These are phyloP conservation scores for Morinoia aosen DNA, from an alignment of 2,888 invertebrate genomes.

Conservation along the genomic window DNA sequence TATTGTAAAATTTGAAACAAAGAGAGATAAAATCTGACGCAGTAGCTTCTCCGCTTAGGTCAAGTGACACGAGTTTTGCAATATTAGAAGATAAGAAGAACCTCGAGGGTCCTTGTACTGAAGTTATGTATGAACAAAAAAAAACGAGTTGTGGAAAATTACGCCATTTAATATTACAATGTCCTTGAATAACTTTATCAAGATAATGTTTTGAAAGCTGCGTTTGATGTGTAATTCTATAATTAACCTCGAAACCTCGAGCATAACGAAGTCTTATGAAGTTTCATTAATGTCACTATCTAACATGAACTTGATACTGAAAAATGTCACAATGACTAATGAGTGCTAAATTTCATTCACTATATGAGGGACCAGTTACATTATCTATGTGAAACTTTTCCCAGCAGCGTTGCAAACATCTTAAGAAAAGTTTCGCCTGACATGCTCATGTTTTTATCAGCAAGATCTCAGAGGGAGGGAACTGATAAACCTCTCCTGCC, in stretches of 20 bases:
- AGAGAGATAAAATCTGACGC: neutral
- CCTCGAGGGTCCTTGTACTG: neutral
- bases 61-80: neutral
- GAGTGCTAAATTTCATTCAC: too few species aligned
- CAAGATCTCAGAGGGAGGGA: neutral
- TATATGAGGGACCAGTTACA: too few species aligned
- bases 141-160: neutral
- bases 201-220: neutral
- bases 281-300: too few species aligned
- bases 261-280: too few species aligned
- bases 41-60: neutral
- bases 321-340: too few species aligned
- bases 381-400: neutral
- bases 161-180: neutral
- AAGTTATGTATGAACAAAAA: neutral
- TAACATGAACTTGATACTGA: too few species aligned
- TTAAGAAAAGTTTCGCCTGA: neutral
- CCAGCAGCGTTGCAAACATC: neutral
- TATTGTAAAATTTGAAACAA: neutral
- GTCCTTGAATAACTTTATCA: neutral
- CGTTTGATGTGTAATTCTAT: too few species aligned
- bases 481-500: neutral
- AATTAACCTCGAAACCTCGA: too few species aligned
- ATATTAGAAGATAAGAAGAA: neutral
- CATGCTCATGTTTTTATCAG: neutral